Percentiles rank a stretch among this genome's conserved stretches.
Conservation (phyloP, 2,797 vertebrate genomes). For the Esox lucius region DNA sequence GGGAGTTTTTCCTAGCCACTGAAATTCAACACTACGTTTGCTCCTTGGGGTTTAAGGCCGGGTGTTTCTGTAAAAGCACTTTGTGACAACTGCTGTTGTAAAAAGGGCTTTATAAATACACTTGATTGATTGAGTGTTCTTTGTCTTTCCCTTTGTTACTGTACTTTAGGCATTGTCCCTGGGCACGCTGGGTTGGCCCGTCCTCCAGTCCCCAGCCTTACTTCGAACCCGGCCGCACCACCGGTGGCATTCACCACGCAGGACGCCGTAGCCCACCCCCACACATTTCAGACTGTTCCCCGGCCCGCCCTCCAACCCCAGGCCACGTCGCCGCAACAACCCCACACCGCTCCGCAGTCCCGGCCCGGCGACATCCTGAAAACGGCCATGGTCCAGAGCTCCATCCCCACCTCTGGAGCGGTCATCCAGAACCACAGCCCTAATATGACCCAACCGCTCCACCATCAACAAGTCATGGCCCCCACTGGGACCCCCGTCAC, state of each 20-base stretch:
- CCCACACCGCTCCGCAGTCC: slow-evolving; percentile 76
- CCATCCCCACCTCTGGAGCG: slow-evolving; percentile 74
- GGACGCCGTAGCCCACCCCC: slow-evolving; percentile 75
- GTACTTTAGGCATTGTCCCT: slow-evolving; percentile 66
- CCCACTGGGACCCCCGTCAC: slow-evolving; percentile 87
- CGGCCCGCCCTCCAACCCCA: slow-evolving; percentile 78
- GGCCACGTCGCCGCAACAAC: slow-evolving; percentile 76
- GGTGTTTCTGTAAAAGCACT: too few species aligned
- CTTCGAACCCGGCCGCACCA: slow-evolving; percentile 78
- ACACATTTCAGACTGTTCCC: slow-evolving; percentile 80
- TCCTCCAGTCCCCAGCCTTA: slow-evolving; percentile 74
- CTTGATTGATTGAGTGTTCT: too few species aligned
- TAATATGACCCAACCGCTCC: slow-evolving; percentile 67
- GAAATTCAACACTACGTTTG: too few species aligned
- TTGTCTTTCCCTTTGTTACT: slow-evolving; percentile 6
- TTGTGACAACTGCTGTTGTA: too few species aligned
- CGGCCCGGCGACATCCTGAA: slow-evolving; percentile 82
- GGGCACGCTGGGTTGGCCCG: slow-evolving; percentile 83
- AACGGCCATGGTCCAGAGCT: slow-evolving; percentile 84
- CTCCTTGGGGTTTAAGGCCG: too few species aligned
- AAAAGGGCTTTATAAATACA: too few species aligned
- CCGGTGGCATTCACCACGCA: slow-evolving; percentile 86
- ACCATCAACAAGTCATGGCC: slow-evolving; percentile 73
- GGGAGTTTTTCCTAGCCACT: too few species aligned
- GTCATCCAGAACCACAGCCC: slow-evolving; percentile 83